These are phyloP conservation scores for Thecophora atra DNA, from an alignment of 2,888 invertebrate species.

Conservation along the genomic window DNA sequence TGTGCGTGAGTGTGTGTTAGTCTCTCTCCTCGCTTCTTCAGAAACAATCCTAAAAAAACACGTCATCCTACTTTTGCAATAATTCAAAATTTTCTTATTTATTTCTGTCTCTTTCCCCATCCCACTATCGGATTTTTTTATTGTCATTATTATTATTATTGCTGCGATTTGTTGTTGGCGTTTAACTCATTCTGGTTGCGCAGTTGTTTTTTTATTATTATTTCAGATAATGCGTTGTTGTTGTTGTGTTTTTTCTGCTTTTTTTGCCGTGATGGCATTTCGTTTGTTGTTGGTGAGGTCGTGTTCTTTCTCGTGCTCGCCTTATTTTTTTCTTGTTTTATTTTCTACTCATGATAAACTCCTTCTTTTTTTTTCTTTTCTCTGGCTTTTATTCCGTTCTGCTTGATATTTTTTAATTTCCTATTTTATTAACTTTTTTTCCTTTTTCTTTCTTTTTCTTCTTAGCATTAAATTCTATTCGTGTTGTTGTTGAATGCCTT, in stretches of 20 bases:
- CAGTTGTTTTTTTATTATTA: not conserved
- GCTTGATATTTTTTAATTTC: not conserved
- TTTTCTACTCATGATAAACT: constrained; percentile 20
- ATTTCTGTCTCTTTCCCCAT: not conserved
- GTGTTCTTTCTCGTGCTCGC: constrained; percentile 10
- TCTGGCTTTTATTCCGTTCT: not conserved
- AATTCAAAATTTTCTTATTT: constrained; percentile 17
- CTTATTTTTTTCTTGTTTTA: not conserved
- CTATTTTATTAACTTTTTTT: not conserved
- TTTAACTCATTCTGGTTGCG: constrained; percentile 18
- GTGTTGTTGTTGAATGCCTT: not conserved
- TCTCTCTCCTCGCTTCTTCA: not conserved
- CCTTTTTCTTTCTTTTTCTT: not conserved
- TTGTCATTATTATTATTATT: not conserved
- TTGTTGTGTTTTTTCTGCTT: not conserved
- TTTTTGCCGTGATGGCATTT: not conserved
- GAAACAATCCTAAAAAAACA: not conserved
- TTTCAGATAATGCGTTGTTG: constrained; percentile 9
- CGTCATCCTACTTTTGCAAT: not conserved
- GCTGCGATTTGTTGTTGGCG: constrained; percentile 14
- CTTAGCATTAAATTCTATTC: not conserved
- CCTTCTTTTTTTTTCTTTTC: constrained; percentile 8
- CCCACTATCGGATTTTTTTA: not conserved
- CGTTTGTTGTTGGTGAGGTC: constrained; percentile 24
- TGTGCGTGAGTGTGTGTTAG: not conserved